phyloP scores from a whole-genome alignment of 2,113 vertebrate species.

The Pyrgilauda ruficollis region DNA sequence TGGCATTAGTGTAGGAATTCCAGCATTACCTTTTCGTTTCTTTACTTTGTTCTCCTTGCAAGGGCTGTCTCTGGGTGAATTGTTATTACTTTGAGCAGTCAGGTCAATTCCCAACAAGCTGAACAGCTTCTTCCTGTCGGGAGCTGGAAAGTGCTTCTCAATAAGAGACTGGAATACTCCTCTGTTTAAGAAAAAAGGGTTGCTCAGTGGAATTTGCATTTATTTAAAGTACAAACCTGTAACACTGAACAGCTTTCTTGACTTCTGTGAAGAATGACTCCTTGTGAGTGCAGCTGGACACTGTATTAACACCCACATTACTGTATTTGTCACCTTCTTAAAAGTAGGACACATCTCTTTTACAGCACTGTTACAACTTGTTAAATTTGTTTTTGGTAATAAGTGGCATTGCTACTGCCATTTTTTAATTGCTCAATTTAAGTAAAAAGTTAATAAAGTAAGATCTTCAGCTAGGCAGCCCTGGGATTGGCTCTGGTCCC shows the following conservation, averaged over 20 bases:
- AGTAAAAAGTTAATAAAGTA: background rate
- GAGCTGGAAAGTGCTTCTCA: constrained; percentile 98
- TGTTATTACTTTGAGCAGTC: constrained; percentile 85
- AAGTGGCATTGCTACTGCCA: background rate
- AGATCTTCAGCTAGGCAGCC: background rate
- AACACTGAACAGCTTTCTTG: background rate
- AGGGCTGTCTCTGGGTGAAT: constrained; percentile 82
- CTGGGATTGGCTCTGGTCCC: background rate
- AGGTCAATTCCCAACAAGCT: constrained; percentile 94
- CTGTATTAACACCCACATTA: background rate
- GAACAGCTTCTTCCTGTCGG: constrained; percentile 95
- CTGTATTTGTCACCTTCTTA: background rate
- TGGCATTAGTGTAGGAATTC: background rate
- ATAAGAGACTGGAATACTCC: constrained; percentile 95
- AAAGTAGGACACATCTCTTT: background rate
- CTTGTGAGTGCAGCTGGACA: background rate
- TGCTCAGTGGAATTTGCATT: background rate
- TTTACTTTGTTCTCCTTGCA: constrained; percentile 86
- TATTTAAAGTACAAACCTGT: background rate
- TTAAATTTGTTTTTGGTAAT: background rate
- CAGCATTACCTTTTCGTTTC: constrained; percentile 88
- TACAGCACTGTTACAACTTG: background rate
- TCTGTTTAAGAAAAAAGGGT: constrained; percentile 64
- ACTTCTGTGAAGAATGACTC: background rate
- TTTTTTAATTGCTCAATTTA: background rate